phyloP scores from a whole-genome alignment of 2,797 vertebrate genomes.

The Myoxocephalus aenaeus region DNA sequence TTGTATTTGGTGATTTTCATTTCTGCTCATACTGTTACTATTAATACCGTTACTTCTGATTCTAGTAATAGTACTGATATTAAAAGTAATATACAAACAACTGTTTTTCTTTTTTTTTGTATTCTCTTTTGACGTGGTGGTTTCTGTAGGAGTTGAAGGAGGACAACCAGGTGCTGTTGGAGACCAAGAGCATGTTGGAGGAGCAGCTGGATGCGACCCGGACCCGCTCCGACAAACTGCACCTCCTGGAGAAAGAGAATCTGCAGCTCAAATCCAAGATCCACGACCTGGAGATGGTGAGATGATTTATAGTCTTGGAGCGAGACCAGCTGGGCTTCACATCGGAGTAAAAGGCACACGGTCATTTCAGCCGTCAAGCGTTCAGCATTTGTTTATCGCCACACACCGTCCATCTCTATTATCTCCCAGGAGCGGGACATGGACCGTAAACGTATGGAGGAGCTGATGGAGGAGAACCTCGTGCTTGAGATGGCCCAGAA shows the following conservation, averaged over 20 bases:
- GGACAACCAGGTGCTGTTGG: slow-evolving; percentile 96
- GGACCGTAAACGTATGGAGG: slow-evolving; percentile 96
- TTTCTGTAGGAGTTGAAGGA: slow-evolving; percentile 94
- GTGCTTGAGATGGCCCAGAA: slow-evolving; percentile 98
- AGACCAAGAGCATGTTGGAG: slow-evolving; percentile 97
- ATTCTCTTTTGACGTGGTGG: slow-evolving; percentile 10
- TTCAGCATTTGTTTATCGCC: neutral
- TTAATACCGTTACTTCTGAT: neutral
- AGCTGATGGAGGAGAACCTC: slow-evolving; percentile 97
- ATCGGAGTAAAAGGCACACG: neutral
- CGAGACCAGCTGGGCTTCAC: neutral
- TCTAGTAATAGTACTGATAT: neutral
- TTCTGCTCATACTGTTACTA: neutral
- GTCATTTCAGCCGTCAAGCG: neutral
- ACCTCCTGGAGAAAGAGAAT: slow-evolving; percentile 97
- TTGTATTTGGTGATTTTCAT: neutral
- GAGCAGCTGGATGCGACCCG: slow-evolving; percentile 93
- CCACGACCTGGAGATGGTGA: slow-evolving; percentile 97
- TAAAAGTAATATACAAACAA: neutral
- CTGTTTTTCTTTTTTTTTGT: neutral
- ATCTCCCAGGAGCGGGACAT: slow-evolving; percentile 90
- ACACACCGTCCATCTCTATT: neutral
- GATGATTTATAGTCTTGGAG: slow-evolving; percentile 20
- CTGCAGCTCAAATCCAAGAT: slow-evolving; percentile 96
- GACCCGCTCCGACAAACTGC: slow-evolving; percentile 95